Evolutionary conservation across 2,888 invertebrate genomes (phyloP), one percentile per base, ranked within the genome.

Genomic region (Rhagium mordax): DNA sequence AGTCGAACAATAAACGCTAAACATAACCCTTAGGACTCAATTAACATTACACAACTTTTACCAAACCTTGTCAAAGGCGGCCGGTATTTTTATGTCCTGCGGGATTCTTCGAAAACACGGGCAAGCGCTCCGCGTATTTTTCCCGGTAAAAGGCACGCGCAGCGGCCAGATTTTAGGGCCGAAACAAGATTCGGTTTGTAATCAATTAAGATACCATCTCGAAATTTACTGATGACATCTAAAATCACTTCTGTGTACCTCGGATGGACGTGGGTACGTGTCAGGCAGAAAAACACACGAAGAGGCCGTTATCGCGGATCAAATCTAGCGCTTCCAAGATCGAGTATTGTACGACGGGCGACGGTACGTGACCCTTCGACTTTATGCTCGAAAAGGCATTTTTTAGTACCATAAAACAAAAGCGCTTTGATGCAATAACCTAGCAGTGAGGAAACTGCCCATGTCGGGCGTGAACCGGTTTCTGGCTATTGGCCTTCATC

Each of bases 201-300:
- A 67, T 67, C 67, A 67, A 57, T 67, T 67, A 67, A 57, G 66
- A 66, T 69, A 51, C 21, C 49, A 64, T 64, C 64, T 65, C 18
- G 29, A 59, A 66, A 65, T 49, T 59, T 64, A 33, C 61, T 29
- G 71, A 59, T 65, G 47, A 59, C 66, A 18, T 66, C 60, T 48
- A 51, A 53, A 66, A 66, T 71, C 65, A 48, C 71, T 71, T 71
- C 71, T 71, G 71, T 70, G 59, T 57, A 55, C 55, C 49, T 18
- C 13, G 6, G 51, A 29, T 49, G 21, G 51, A 24, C 21, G 51
- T 8, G 64, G 21, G 29, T 64, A 16, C 51, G 51, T 51, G 51
- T 41, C n/a, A 41, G 4, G 41, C n/a, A 20, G 51, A 16, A 20
- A 51, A 51, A 51, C 51, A 51, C 18, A 51, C 51, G 51, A 3